Evolutionary conservation across 2,888 invertebrate species (phyloP).

Genomic region (Apoda limacodes): DNA sequence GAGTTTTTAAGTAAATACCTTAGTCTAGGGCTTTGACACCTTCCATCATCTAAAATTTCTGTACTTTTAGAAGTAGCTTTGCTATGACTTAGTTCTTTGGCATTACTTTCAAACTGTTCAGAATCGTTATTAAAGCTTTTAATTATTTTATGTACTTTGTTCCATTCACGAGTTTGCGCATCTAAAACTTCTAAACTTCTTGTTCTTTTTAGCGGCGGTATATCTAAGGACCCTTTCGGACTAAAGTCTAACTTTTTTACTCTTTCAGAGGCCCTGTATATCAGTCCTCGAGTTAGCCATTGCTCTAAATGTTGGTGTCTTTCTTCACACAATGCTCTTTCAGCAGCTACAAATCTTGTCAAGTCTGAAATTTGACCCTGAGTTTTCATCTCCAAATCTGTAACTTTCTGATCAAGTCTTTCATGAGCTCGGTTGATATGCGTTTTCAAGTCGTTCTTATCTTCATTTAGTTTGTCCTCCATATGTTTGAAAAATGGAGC

Average conservation of each 20-base stretch:
- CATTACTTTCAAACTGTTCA: constrained; percentile 44
- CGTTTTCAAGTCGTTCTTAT: constrained; percentile 82
- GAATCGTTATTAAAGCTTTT: constrained; percentile 48
- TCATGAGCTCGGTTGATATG: constrained; percentile 85
- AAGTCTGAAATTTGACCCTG: constrained; percentile 78
- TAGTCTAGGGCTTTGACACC: constrained; percentile 40
- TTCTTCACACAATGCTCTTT: constrained; percentile 72
- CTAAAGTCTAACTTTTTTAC: constrained; percentile 55
- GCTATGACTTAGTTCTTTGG: constrained; percentile 52
- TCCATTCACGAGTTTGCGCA: constrained; percentile 54
- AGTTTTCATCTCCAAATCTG: constrained; percentile 80
- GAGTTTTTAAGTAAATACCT: constrained; percentile 46
- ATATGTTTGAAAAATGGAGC: constrained; percentile 91
- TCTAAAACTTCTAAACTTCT: constrained; percentile 79
- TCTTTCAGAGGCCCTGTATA: constrained; percentile 69
- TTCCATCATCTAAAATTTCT: constrained; percentile 49
- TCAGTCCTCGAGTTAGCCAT: constrained; percentile 74
- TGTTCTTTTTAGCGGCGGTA: constrained; percentile 73
- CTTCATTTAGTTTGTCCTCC: constrained; percentile 84
- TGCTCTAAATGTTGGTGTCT: constrained; percentile 77
- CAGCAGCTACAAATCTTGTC: constrained; percentile 74
- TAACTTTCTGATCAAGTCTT: constrained; percentile 83
- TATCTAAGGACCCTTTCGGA: constrained; percentile 63
- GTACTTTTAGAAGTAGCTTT: constrained; percentile 64
- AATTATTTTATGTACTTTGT: constrained; percentile 45